Base-by-base conservation (phyloP, 2,888 invertebrate species). In the Uloborus plumipes region DNA sequence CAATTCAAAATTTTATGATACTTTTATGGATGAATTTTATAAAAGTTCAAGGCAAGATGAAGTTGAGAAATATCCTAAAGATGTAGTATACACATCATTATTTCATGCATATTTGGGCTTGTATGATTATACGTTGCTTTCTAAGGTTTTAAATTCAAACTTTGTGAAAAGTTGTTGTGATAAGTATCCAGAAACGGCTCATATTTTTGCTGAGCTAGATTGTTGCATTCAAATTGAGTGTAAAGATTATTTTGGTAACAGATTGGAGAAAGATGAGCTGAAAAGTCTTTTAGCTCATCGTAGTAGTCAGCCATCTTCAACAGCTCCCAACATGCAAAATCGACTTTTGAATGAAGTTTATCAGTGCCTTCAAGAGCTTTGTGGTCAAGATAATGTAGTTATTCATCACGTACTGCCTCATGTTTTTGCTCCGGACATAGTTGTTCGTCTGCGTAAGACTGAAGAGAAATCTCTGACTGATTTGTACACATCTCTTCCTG, bases 351-450 rank as follows among this genome's bases (percentile, higher is more conserved):
- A 14, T 3, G 58, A 72, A 13, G 31, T 65, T 26, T 18, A 18
- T 22, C 16, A 51, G 18, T 47, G 15, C n/a, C 50, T 77, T 16
- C n/a, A 26, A 26, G 64, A 67, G 6, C 22, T 69, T 13, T 50
- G 61, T 50, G 47, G 50, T 18, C 26, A 22, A 11, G 22, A 71
- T n/a, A 72, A 66, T 61, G 64, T 77, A 20, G 22, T 64, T 16
- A 58, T 83, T 6, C 47, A 49, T 14, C 83, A 83, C 64, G 50
- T 77, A 31, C 67, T 83, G 18, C 83, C 83, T n/a, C 83, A 83
- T 31, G 31, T 59, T 7, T 83, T 55, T 62, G 65, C 72, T 16
- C 77, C 83, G 47, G 83, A 77, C 49, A 67, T 83, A 16, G 31
- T 83, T 15, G 26, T 83, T 26, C 53, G 73, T n/a, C 26, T 81